These are phyloP conservation scores for Mirounga angustirostris DNA, from an alignment of 2,113 vertebrate genomes.

Conservation along the genomic window DNA sequence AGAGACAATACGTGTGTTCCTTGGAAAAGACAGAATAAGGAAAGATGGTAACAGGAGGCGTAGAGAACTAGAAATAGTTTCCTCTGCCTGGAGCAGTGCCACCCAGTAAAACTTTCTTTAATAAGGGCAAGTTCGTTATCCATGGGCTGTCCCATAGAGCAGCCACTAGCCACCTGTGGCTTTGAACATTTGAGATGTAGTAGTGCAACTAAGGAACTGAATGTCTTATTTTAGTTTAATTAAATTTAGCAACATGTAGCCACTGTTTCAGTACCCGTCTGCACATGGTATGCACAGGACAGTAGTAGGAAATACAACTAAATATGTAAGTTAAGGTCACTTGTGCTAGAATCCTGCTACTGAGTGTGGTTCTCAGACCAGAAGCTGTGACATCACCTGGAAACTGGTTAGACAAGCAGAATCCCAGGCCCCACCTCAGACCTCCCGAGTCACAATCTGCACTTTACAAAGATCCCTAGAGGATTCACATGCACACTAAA, in stretches of 20 bases:
- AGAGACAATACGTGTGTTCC: not conserved
- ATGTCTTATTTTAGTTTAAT: not conserved
- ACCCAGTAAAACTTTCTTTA: not conserved
- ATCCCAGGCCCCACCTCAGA: no score
- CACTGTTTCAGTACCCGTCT: not conserved
- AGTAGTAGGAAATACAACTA: not conserved
- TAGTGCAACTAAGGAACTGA: not conserved
- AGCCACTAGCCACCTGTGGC: not conserved
- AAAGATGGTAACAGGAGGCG: not conserved
- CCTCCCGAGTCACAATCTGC: no score
- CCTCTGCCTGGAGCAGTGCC: not conserved
- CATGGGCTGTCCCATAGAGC: not conserved
- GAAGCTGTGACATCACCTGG: no score
- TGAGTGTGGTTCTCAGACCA: not conserved
- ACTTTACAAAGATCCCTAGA: no score
- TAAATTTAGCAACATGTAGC: not conserved
- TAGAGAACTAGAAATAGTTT: not conserved
- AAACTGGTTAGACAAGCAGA: no score
- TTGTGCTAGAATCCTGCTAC: not conserved
- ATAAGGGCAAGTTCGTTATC: not conserved
- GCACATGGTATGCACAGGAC: fast-evolving
- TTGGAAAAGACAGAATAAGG: not conserved
- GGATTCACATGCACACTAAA: no score
- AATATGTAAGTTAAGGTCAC: not conserved
- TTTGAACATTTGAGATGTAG: not conserved